Evolutionary conservation across 2,888 invertebrate genomes (phyloP), one percentile per base, ranked within the genome.

Genomic region (Agelastica alni): DNA sequence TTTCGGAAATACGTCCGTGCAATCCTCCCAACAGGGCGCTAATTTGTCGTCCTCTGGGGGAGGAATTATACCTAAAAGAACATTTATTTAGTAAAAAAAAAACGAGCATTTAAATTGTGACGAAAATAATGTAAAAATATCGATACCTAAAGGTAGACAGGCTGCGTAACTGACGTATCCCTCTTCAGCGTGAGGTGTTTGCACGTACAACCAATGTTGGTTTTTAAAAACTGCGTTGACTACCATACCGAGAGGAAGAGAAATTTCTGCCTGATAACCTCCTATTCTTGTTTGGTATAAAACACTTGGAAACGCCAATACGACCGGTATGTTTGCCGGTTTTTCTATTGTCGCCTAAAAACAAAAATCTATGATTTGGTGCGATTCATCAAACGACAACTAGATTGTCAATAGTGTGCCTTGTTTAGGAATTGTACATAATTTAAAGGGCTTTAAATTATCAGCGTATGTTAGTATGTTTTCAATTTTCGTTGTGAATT

Each of bases 171-270:
- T 81, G 14, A 92, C 87, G 67, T 91, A 92, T 0, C 92, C 92
- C 72, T 91, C 91, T 63, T 90, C 87, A 0, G 87, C 89, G 64
- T 91, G 92, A 2, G 91, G 90, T 1, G 91, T 92, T 74, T 91
- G 91, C 12, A 88, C 90, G 70, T 91, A 92, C 28, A 92, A 76
- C 92, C 92, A 92, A 66, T 86, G 85, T 65, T 90, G 86, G 69
- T 89, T 91, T 74, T 91, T 91, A 75, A 91, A 92, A 17, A 92
- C 88, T 0, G 91, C 91, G 73, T 92, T 92, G 7, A 92, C 91
- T 2, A 92, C 91, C 75, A 91, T 91, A 3, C 92, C 92, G 55
- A 91, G 77, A 0, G 91, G 89, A 43, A 91, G 75, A 0, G 84
- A 80, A 43, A 88, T 79, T 74, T 89, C 89, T 6, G 81, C 80